phyloP scores from a whole-genome alignment of 2,888 invertebrate species.

The Drosophila tanythrix region DNA sequence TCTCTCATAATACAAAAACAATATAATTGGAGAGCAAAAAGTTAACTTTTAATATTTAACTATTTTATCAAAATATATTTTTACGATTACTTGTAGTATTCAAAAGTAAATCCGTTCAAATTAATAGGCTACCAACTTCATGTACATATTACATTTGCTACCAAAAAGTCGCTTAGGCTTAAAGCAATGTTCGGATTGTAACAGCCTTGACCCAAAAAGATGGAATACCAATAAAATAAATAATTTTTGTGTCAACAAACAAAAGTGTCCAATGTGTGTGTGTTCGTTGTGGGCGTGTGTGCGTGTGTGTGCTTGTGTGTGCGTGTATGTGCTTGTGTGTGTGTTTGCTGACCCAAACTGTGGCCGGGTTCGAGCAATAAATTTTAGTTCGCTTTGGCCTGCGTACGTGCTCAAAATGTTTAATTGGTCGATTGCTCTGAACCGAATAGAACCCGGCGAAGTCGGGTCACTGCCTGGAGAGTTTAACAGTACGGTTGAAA shows the following conservation, averaged over 20 bases:
- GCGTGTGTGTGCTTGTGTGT: slow-evolving; percentile 26
- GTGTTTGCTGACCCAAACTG: slow-evolving; percentile 47
- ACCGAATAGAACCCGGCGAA: slow-evolving; percentile 8
- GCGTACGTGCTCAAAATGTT: slow-evolving; percentile 64
- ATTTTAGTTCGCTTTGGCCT: slow-evolving; percentile 39
- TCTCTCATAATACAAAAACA: background rate
- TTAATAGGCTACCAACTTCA: background rate
- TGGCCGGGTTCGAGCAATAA: slow-evolving; percentile 46
- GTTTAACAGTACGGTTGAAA: background rate
- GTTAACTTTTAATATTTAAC: background rate
- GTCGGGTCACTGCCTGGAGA: slow-evolving; percentile 28
- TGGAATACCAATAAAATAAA: slow-evolving; percentile 18
- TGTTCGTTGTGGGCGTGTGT: slow-evolving; percentile 1
- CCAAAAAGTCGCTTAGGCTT: slow-evolving; percentile 19
- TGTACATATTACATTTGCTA: background rate
- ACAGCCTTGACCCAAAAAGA: slow-evolving; percentile 46
- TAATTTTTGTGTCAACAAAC: slow-evolving; percentile 25
- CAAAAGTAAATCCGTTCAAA: background rate
- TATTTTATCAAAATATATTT: background rate
- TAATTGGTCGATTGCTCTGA: slow-evolving; percentile 54
- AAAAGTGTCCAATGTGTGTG: slow-evolving; percentile 18
- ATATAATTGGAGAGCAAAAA: background rate
- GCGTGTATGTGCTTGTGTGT: slow-evolving; percentile 14
- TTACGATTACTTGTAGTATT: background rate
- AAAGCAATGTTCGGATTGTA: slow-evolving; percentile 19